phyloP scores from a whole-genome alignment of 1,140 invertebrate genomes.

The Eumeta japonica region DNA sequence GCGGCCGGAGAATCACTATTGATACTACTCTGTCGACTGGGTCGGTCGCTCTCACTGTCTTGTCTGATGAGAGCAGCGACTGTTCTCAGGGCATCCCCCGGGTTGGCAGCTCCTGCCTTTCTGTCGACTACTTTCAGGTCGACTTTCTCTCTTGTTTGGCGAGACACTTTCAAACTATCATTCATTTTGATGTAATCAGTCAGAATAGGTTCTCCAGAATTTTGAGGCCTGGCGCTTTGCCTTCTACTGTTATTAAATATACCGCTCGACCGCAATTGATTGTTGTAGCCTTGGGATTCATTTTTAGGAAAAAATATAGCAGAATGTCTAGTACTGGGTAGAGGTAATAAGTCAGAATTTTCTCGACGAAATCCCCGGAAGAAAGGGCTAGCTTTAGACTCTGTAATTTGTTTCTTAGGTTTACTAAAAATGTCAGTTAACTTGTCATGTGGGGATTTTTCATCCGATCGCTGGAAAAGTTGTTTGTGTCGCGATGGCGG shows the following conservation, averaged over 20 bases:
- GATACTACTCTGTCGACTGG: conserved; percentile 36
- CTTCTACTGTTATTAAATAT: conserved; percentile 66
- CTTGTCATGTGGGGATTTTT: conserved; percentile 45
- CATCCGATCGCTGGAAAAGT: conserved; percentile 32
- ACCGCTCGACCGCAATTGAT: conserved; percentile 61
- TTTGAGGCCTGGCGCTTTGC: conserved; percentile 48
- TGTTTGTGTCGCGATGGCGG: conserved; percentile 46
- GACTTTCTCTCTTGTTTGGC: conserved; percentile 33
- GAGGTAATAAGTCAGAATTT: conserved; percentile 77
- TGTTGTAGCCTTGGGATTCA: conserved; percentile 50
- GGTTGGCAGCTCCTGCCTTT: conserved; percentile 25
- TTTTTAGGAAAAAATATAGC: conserved; percentile 63
- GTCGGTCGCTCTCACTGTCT: conserved; percentile 30
- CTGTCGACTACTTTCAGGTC: conserved; percentile 26
- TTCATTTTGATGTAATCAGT: conserved; percentile 70
- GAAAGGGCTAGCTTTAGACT: conserved; percentile 67
- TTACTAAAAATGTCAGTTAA: conserved; percentile 40
- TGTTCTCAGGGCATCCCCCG: conserved; percentile 44
- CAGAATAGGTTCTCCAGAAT: conserved; percentile 66
- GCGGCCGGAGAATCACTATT: conserved; percentile 43
- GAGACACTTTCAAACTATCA: conserved; percentile 48
- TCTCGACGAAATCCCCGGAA: conserved; percentile 76
- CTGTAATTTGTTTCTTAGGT: conserved; percentile 65
- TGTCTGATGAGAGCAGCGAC: conserved; percentile 42
- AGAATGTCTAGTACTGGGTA: conserved; percentile 70